Evolutionary conservation across 2,888 invertebrate genomes (phyloP), one percentile per base, ranked within the genome.

Genomic region (Eupithecia subumbrata): DNA sequence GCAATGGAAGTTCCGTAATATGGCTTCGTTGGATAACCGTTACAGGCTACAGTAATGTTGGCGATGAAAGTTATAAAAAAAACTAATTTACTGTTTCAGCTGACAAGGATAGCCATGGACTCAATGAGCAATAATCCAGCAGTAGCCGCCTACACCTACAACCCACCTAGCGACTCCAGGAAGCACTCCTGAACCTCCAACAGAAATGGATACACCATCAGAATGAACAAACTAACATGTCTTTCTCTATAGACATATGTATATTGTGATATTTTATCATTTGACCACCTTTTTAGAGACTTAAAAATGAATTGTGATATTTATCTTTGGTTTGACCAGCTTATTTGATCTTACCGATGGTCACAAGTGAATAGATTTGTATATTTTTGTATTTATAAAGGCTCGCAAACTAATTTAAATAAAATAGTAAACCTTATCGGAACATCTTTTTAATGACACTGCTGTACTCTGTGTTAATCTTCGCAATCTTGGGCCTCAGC

Each of bases 371-470:
- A 40, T 12, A 64, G 64, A 64, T 34, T 64, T 64, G 64, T 64
- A 64, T 63, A 48, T 52, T 34, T 48, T 52, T 52, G 34, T 22
- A 71, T 71, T 37, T 37, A 56, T 60, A 40, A 18, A 63, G 16
- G 16, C 25, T 64, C 64, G 18, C 63, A 63, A 16, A 63, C 12
- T 64, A 22, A 22, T 22, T 43, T 25, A 73, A 68, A 71, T 63
- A 56, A 76, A 76, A 16, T 69, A 64, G 67, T 48, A 56, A 30
- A 69, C 45, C 30, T 84, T 77, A 89, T 84, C 89, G 89, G 91
- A 96, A 94, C 94, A 95, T 95, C 80, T 94, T 96, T 85, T 95
- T 96, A 76, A 96, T 95, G 74, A 96, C 95, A 81, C 90, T 90
- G 18, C 92, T 90, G 82, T 95, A 97, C 72, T 95, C 95, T 79